Evolutionary conservation across 1,140 invertebrate species (phyloP), one percentile per base, ranked within the genome.

Genomic region (Pentalonia nigronervosa): DNA sequence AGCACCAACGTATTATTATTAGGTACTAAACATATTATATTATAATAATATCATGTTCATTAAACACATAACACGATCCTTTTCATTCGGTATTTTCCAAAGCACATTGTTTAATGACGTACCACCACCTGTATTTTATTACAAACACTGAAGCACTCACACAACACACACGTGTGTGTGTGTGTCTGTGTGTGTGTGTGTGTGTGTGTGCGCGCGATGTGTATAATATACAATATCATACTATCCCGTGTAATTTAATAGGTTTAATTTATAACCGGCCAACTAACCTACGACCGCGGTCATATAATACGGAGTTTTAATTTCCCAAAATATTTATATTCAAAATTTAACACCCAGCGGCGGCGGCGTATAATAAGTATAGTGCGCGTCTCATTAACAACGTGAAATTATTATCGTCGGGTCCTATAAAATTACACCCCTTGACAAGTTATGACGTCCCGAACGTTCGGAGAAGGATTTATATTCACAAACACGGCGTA

Each of bases 351-450:
- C 89, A 90, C 89, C 53, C 89, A 56, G 89, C 41, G 89, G 87
- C 60, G 25, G 67, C 60, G 47, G 25, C n/a, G 14, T 76, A 76
- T 76, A 67, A 67, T 67, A 67, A 6, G 60, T 67, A 67, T 67
- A 34, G 60, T n/a, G 20, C n/a, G 91, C n/a, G 91, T 81, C 60
- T 92, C 60, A 48, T 92, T 92, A 92, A 92, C 45, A 92, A 84
- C 45, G 45, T 92, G 23, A 83, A 92, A 83, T 92, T 92, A 92
- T 92, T 25, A 83, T 76, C 30, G 30, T 34, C 76, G n/a, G 91
- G 60, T 11, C 8, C 60, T 23, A 92, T 92, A 92, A 92, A 81
- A 92, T 83, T 89, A 89, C 88, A 89, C 50, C 88, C 88, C 50
- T 56, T 34, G 88, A 89, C 88, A 34, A 56, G 88, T 89, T 89